Percentiles rank a stretch among this genome's conserved stretches.
Conservation (phyloP, 2,113 vertebrate genomes). For the Leuciscus idus region DNA sequence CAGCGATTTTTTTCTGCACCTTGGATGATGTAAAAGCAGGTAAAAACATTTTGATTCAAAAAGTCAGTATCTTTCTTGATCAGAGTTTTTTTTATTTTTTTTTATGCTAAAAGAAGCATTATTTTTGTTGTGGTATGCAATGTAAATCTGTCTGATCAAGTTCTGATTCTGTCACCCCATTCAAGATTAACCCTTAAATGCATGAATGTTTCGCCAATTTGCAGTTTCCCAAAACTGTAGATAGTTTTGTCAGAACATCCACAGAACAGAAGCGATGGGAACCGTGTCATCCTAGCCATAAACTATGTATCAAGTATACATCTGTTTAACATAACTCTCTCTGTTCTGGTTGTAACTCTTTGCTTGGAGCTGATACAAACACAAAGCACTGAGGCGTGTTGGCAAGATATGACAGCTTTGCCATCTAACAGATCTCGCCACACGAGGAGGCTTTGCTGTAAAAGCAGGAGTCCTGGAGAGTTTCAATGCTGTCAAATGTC, state of each 20-base stretch:
- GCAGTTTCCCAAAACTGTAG: neutral
- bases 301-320: conserved; percentile 10
- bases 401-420: conserved; percentile 19
- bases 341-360: conserved; percentile 34
- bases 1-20: neutral
- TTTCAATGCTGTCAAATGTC: conserved; percentile 36
- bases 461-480: conserved; percentile 34
- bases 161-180: neutral
- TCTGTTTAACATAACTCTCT: conserved; percentile 39
- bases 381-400: conserved; percentile 19
- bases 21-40: neutral
- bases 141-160: neutral
- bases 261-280: neutral
- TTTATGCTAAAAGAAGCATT: too few relatives aligned
- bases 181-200: neutral
- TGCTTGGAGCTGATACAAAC: conserved; percentile 9
- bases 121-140: too few relatives aligned
- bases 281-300: neutral
- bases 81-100: too few relatives aligned
- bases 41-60: neutral
- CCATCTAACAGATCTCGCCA: conserved; percentile 29
- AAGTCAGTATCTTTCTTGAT: neutral
- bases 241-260: neutral
- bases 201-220: too few relatives aligned
- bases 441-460: neutral